Evolutionary conservation across 2,797 vertebrate species (phyloP), one percentile per base, ranked within the genome.

Genomic region (Dipus sagitta): DNA sequence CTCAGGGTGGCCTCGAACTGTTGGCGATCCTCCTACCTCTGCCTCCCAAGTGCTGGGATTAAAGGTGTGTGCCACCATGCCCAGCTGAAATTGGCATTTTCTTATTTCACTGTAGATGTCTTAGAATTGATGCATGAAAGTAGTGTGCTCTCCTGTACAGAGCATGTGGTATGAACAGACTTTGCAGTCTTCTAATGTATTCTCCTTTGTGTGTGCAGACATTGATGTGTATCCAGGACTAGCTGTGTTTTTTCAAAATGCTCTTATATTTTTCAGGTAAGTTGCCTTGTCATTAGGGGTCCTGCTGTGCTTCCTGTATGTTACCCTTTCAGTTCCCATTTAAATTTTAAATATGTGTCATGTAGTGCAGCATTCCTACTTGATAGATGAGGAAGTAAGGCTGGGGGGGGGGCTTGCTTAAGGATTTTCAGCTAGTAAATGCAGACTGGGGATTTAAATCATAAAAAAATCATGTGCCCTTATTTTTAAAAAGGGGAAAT

Each of bases 211-310:
- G 0, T 96, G 93, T 97, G 77, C 96, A 99, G 99, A 98, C 92
- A 98, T 95, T 62, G 98, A 98, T 32, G 99, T 99, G 94, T 99
- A 98, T 67, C 99, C 99, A 1, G 99, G 99, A 34, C 96, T 99
- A 96, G 99, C 99, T 88, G 99, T 99, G 89, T 99, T 99, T 98
- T 99, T 99, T 97, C 99, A 99, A 97, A 99, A 99, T 20, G 98
- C 99, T 2, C 98, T 99, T 92, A 99, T 99, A 98, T 99, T 99
- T 98, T 99, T 99, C 97, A 99, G 99, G 99, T 99, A 97, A 98
- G 98, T 96, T 94, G 97, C n/a, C n/a, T 1, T 68, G 67, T 38
- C n/a, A 14, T 21, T 47, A 68, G 62, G 70, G 30, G 70, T 32
- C 26, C 60, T 60, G 60, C 58, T n/a, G 0, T 72, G 58, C 47